These are phyloP conservation scores for Monodelphis domestica DNA, from an alignment of 2,797 vertebrate species.

Conservation along the genomic window DNA sequence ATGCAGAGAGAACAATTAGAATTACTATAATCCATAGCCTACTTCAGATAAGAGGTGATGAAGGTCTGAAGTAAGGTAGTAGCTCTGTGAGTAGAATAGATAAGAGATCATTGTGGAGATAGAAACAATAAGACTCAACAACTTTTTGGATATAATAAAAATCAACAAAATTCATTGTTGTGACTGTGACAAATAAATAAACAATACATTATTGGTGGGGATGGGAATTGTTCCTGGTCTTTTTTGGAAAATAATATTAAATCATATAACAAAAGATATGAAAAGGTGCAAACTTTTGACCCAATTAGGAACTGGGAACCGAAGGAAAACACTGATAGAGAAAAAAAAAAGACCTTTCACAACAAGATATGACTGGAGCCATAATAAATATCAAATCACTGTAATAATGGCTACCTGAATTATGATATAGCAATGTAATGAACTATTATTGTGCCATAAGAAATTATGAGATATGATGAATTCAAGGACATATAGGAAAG, in stretches of 20 bases:
- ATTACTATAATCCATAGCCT: too few species aligned
- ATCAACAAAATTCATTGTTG: background rate
- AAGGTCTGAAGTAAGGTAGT: background rate
- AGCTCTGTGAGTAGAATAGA: background rate
- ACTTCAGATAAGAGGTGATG: background rate
- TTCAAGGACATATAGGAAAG: background rate
- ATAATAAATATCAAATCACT: background rate
- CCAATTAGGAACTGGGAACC: background rate
- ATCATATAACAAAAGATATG: background rate
- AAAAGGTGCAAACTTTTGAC: background rate
- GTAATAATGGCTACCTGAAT: background rate
- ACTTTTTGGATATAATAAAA: background rate
- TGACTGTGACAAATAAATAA: background rate
- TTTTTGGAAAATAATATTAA: background rate
- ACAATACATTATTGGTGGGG: background rate
- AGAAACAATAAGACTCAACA: background rate
- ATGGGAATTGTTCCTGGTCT: background rate
- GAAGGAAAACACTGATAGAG: background rate
- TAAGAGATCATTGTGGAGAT: background rate
- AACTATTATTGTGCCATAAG: background rate
- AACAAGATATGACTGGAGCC: background rate
- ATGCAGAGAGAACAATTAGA: background rate
- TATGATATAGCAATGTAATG: background rate
- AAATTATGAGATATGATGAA: background rate
- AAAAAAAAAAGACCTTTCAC: background rate